Evolutionary conservation across 1,140 invertebrate species (phyloP), one percentile per base, ranked within the genome.

Genomic region (Lethocerus indicus): DNA sequence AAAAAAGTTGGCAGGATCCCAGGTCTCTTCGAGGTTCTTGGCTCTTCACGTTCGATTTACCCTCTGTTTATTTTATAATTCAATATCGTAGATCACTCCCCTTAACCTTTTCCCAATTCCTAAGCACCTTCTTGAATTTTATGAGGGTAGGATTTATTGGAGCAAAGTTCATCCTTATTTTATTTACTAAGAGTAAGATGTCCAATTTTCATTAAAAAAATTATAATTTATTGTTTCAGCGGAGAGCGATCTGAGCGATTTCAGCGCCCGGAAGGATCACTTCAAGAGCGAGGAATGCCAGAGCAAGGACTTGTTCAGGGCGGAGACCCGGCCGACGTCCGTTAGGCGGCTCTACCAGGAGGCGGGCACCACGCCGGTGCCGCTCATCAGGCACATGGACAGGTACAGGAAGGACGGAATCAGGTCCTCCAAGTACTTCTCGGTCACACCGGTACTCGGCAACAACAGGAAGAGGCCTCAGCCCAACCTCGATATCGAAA

Each of bases 401-500:
- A 74, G 32, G 7, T 48, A n/a, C 36, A 32, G 71, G 47, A 72
- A 75, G 61, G 70, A 78, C 57, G 58, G 67, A 54, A 64, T 64
- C 47, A 62, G 63, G n/a, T n/a, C n/a, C 47, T 72, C 71, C 50
- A 66, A 70, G 60, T 65, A 77, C 68, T 78, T 86, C 61, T 68
- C 83, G 48, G 85, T 84, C 65, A 83, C 83, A 46, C 82, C 83
- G 24, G 74, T 87, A 18, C 72, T 87, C 51, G 78, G 80, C 48
- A 77, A 78, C 26, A 56, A 53, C 2, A 55, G 40, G 37, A 74
- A 73, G 56, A 69, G 76, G 56, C 69, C 76, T 57, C 74, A 74
- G 54, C 73, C 81, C 27, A 78, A 85, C 62, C 76, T 85, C 54
- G 85, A 88, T 60, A 89, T 89, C 58, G 86, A 89, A 68, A 87